Base-by-base conservation (phyloP, 2,888 invertebrate species). In the Thymelicus sylvestris region DNA sequence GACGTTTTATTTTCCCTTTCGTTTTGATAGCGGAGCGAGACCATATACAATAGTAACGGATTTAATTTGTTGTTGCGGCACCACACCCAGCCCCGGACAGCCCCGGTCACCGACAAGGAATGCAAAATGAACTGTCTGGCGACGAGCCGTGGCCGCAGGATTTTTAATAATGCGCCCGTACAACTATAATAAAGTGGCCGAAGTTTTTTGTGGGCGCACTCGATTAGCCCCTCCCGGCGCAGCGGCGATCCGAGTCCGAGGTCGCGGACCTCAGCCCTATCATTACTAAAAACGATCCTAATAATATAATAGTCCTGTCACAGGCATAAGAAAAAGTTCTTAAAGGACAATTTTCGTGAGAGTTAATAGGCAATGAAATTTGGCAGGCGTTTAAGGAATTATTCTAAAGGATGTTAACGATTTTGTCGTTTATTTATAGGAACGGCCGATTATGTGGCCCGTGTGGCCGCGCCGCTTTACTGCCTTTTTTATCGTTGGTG, bases 271-370 rank as follows among this genome's bases (percentile, higher is more conserved):
- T 80, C 85, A 84, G 81, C 90, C 91, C 93, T 92, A 88, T 93
- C 87, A 93, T 93, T 93, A 93, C 88, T 81, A 84, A 91, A 89
- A 93, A 89, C 89, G 92, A 83, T 91, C 88, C 90, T 93, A 93
- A 93, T 93, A 92, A 90, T 91, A 91, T 93, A 93, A 93, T 92
- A 90, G 89, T 87, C 89, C 89, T 93, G 93, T 93, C 92, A 91
- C 91, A 92, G 86, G 85, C 89, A 84, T 79, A 79, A 83, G 85
- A 86, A 90, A 88, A 86, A 85, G 83, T 84, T 85, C 83, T 82
- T 84, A 87, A 89, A 85, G 88, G 93, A 92, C 92, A 92, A 92
- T 91, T 89, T 92, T 83, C 86, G 78, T 86, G 82, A 85, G 79
- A 83, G 84, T 79, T 90, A 91, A 91, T 91, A 87, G 85, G 79